phyloP scores from a whole-genome alignment of 2,888 invertebrate species.

The Thysanoteuthis rhombus region DNA sequence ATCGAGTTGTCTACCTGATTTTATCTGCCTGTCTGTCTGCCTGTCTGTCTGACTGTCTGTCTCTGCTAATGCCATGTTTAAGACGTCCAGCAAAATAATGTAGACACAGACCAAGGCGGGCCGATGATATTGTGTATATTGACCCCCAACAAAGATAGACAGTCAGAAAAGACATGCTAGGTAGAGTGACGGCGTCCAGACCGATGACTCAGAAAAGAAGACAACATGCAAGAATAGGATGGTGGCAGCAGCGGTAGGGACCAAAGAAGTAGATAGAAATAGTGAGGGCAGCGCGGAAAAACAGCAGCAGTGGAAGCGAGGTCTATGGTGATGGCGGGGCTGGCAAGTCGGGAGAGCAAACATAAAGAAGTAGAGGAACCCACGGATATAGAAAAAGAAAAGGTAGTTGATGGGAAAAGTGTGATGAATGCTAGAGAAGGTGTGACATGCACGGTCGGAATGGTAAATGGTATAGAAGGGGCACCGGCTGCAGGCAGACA shows the following conservation, averaged over 20 bases:
- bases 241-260: background rate
- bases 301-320: background rate
- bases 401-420: background rate
- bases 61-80: background rate
- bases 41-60: too few species aligned
- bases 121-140: background rate
- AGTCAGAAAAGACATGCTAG: background rate
- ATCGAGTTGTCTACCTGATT: too few species aligned
- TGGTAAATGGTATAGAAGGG: background rate
- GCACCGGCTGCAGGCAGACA: background rate
- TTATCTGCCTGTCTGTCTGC: too few species aligned
- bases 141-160: conserved; percentile 12
- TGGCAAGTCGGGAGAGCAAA: background rate
- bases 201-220: conserved; percentile 12
- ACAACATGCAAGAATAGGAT: background rate
- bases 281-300: background rate
- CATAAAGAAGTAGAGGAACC: background rate
- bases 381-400: background rate
- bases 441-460: background rate
- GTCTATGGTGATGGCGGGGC: background rate
- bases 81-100: background rate
- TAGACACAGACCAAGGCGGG: background rate
- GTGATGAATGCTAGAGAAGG: background rate
- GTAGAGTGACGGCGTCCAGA: background rate
- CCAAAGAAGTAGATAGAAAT: background rate